A percentile compares a stretch with the other conserved stretches of the same genome.
Conservation (phyloP, 2,797 vertebrate genomes). For the Sparus aurata region DNA sequence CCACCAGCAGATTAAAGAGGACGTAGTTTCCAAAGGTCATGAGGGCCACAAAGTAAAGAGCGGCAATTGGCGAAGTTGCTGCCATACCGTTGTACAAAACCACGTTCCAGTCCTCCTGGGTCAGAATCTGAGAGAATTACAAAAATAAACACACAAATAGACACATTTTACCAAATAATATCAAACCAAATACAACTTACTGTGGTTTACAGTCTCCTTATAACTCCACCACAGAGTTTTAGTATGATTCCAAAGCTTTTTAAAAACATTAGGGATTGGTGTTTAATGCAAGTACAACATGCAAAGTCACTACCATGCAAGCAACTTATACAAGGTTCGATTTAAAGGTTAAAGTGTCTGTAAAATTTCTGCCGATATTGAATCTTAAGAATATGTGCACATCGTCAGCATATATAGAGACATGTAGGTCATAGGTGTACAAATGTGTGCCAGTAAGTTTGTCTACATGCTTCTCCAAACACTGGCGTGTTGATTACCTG, state of each 20-base stretch:
- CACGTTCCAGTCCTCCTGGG: conserved; percentile 98
- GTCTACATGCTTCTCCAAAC: not conserved
- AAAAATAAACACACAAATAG: not conserved
- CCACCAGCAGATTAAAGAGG: conserved; percentile 96
- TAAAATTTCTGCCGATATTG: not conserved
- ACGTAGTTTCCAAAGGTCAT: conserved; percentile 99
- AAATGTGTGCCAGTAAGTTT: not conserved
- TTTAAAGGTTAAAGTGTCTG: not conserved
- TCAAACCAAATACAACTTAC: no score
- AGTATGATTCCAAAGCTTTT: not conserved
- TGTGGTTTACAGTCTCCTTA: not conserved
- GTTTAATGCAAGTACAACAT: no score
- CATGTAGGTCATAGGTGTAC: accelerated
- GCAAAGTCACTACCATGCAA: no score
- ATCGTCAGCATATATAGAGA: conserved; percentile 11
- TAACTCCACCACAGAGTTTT: no score
- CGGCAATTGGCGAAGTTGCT: conserved; percentile 94
- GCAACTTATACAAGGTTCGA: no score
- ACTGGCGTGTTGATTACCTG: conserved; percentile 84
- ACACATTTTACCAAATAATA: not conserved
- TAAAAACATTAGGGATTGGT: no score
- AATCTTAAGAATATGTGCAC: not conserved
- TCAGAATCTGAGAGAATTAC: conserved; percentile 88
- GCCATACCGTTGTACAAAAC: conserved; percentile 98
- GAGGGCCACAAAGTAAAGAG: conserved; percentile 97